Percentiles rank a stretch among this genome's conserved stretches.
Conservation (phyloP, 1,140 invertebrate genomes). For the Frieseomelitta varia region DNA sequence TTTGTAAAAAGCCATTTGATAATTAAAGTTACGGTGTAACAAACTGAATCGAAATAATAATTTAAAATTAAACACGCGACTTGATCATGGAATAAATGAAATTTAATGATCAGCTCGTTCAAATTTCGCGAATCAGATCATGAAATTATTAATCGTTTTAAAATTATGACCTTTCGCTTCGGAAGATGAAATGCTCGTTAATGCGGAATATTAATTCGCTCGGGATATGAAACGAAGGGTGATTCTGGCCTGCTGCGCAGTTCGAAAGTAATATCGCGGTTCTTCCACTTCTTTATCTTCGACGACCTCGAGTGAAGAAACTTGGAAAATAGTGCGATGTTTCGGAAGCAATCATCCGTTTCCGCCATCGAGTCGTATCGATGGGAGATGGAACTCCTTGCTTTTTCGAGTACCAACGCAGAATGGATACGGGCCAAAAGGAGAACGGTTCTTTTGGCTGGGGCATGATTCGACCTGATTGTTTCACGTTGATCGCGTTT, state of each 20-base stretch:
- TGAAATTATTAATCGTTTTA: background rate
- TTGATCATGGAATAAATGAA: background rate
- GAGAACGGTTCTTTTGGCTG: background rate
- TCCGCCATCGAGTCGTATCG: constrained; percentile 46
- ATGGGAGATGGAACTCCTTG: constrained; percentile 56
- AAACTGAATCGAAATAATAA: background rate
- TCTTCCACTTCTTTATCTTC: background rate
- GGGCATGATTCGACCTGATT: background rate
- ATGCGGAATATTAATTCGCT: background rate
- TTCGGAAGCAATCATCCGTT: constrained; percentile 66
- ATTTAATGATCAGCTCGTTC: background rate
- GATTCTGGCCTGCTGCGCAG: background rate
- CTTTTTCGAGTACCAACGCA: constrained; percentile 36
- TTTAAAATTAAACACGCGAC: background rate
- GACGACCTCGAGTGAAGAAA: constrained; percentile 8
- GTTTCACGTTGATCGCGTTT: constrained; percentile 30
- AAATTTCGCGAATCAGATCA: too few relatives aligned
- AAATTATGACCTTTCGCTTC: background rate
- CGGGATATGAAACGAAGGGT: background rate
- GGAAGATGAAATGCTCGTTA: too few relatives aligned
- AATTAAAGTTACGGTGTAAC: background rate
- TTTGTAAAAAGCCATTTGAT: background rate
- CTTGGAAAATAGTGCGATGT: constrained; percentile 59
- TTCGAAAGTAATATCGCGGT: background rate
- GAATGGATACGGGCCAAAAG: constrained; percentile 64